A percentile compares a stretch with the other conserved stretches of the same genome.
phyloP scores from a whole-genome alignment of 2,888 invertebrate genomes.

The Acanthosepion pharaonis region DNA sequence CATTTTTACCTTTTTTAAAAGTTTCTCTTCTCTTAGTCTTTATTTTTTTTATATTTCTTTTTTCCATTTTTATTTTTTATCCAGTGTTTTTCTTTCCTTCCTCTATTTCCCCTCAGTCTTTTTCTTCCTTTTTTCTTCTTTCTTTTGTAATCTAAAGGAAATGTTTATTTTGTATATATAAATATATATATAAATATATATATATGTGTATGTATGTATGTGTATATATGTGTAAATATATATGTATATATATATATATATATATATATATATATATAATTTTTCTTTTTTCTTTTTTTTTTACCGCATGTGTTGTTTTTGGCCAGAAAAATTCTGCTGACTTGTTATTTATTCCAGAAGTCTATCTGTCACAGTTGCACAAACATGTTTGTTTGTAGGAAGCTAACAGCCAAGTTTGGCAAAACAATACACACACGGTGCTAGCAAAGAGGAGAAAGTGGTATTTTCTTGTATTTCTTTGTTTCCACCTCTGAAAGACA shows the following conservation, averaged over 20 bases:
- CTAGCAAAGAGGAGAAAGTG: slow-evolving; percentile 33
- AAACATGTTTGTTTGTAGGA: slow-evolving; percentile 33
- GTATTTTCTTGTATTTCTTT: slow-evolving; percentile 8
- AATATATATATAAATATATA: not conserved
- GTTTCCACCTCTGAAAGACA: not conserved
- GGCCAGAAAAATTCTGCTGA: not conserved
- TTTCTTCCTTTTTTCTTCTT: too few relatives aligned
- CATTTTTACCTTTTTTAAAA: too few relatives aligned
- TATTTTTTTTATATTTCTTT: not conserved
- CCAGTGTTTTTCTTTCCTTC: not conserved
- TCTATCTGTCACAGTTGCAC: slow-evolving; percentile 15
- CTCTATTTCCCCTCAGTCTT: not conserved
- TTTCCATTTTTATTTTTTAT: not conserved
- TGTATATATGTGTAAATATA: too few relatives aligned
- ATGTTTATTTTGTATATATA: not conserved
- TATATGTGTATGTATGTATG: not conserved
- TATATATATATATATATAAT: too few relatives aligned
- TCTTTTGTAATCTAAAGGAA: not conserved
- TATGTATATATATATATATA: too few relatives aligned
- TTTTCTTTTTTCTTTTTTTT: not conserved
- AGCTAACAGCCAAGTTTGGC: not conserved
- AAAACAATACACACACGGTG: not conserved
- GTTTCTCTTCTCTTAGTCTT: too few relatives aligned
- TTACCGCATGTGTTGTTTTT: slow-evolving; percentile 12
- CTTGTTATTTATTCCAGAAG: not conserved